These are phyloP conservation scores for Neoascia interrupta DNA, from an alignment of 2,888 invertebrate genomes.

Conservation along the genomic window DNA sequence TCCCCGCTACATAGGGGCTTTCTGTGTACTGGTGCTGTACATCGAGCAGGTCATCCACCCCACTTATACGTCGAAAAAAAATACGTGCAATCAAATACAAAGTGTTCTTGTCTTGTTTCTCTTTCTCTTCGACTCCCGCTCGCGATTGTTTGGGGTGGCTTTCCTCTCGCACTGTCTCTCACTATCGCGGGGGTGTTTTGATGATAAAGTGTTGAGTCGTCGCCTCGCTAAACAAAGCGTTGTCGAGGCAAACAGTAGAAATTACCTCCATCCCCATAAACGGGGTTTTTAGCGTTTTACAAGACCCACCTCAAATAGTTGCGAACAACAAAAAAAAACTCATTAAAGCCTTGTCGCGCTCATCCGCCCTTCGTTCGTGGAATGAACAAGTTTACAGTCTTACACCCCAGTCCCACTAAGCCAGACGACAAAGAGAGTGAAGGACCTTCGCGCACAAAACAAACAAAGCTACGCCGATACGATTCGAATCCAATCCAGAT, in stretches of 20 bases:
- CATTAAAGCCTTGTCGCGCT: constrained; percentile 34
- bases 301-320: constrained; percentile 15
- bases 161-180: constrained; percentile 11
- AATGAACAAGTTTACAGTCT: too few species aligned
- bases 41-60: constrained; percentile 69
- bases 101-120: constrained; percentile 39
- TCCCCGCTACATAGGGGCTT: constrained; percentile 14
- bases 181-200: neutral
- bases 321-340: constrained; percentile 33
- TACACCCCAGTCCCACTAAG: constrained; percentile 30
- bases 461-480: neutral
- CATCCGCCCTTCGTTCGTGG: constrained; percentile 5
- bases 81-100: constrained; percentile 42
- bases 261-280: neutral
- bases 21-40: constrained; percentile 48
- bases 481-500: constrained; percentile 40
- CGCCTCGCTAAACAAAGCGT: constrained; percentile 53
- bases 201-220: constrained; percentile 53
- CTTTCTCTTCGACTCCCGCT: constrained; percentile 50
- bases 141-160: constrained; percentile 36
- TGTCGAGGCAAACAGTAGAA: constrained; percentile 22
- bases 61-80: constrained; percentile 63
- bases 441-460: neutral
- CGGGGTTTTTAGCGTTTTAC: neutral
- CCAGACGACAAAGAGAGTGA: constrained; percentile 44